Evolutionary conservation across 1,140 invertebrate species (phyloP).

Genomic region (Aleiodes sp.): DNA sequence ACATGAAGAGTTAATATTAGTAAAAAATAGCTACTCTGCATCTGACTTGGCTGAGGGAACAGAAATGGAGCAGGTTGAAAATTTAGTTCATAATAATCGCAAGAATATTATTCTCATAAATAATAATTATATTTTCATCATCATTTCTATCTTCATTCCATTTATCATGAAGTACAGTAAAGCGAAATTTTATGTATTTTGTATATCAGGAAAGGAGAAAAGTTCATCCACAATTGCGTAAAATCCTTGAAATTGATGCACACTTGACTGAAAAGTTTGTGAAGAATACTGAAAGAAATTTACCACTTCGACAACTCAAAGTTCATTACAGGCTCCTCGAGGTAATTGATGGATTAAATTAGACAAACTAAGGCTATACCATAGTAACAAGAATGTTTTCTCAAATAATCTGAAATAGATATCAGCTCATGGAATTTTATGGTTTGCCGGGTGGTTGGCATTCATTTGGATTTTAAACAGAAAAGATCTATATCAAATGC

Average conservation of each 20-base stretch:
- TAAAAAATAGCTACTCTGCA: no score
- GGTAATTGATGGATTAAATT: slow-evolving; percentile 59
- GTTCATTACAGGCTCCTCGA: slow-evolving; percentile 76
- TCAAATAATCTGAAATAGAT: slow-evolving; percentile 65
- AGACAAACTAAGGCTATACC: neutral
- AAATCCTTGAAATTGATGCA: slow-evolving; percentile 70
- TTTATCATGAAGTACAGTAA: no score
- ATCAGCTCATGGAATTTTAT: slow-evolving; percentile 89
- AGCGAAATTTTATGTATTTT: neutral
- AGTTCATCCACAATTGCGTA: slow-evolving; percentile 66
- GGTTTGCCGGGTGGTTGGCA: slow-evolving; percentile 78
- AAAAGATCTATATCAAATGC: slow-evolving; percentile 76
- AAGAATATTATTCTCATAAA: no score
- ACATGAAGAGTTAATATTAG: no score
- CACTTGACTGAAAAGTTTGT: slow-evolving; percentile 74
- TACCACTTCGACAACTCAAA: slow-evolving; percentile 70
- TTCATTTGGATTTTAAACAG: slow-evolving; percentile 79
- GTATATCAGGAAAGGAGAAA: slow-evolving; percentile 61
- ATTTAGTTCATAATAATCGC: no score
- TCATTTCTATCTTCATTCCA: no score
- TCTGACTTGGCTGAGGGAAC: no score
- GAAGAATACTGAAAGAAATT: slow-evolving; percentile 66
- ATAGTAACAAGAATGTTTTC: neutral
- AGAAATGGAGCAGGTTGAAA: no score
- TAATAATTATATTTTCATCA: no score